Conservation (phyloP, 2,797 vertebrate species). For the Limosa lapponica region DNA sequence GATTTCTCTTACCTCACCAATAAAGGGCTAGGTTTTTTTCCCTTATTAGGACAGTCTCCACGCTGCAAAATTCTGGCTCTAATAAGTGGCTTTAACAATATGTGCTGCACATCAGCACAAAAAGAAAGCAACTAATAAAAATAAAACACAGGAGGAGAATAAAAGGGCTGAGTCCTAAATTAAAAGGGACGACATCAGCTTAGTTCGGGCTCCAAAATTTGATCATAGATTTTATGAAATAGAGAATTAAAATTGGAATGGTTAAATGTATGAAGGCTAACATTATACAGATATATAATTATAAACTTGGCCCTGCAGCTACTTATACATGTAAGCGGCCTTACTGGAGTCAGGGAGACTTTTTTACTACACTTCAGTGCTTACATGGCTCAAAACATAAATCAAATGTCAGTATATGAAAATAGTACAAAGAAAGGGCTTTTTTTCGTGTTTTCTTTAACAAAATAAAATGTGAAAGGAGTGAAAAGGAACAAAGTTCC, state of each 20-base stretch:
- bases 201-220: constrained; percentile 1
- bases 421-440: neutral
- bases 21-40: constrained; percentile 56
- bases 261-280: neutral
- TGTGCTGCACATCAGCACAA: constrained; percentile 75
- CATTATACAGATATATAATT: constrained; percentile 38
- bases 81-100: constrained; percentile 55
- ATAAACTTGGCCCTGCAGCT: neutral
- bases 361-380: neutral
- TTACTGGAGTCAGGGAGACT: neutral
- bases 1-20: constrained; percentile 74
- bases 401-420: neutral
- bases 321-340: neutral
- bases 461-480: neutral
- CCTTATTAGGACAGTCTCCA: constrained; percentile 81
- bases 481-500: neutral
- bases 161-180: constrained; percentile 62
- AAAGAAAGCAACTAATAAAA: constrained; percentile 53
- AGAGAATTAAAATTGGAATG: neutral
- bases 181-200: constrained; percentile 16
- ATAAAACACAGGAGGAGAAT: constrained; percentile 12
- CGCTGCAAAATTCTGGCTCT: constrained; percentile 16
- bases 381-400: neutral
- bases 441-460: neutral
- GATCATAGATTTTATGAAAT: constrained; percentile 17